Conservation (phyloP, 1,140 invertebrate species). For the Calliopsis andreniformis region DNA sequence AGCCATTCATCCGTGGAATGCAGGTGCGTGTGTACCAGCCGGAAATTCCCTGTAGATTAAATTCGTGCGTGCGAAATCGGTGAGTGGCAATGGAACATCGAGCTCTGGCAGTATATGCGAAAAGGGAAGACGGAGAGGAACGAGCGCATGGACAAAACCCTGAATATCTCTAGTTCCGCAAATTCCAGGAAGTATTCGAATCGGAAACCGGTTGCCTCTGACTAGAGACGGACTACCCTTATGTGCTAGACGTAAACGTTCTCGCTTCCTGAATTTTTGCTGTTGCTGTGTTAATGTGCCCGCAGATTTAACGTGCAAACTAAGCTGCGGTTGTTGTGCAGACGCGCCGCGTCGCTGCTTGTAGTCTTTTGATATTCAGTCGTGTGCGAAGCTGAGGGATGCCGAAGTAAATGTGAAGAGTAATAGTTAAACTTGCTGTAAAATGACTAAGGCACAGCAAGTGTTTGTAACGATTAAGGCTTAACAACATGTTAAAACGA, state of each 20-base stretch:
- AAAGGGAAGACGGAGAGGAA: not conserved
- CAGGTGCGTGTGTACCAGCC: constrained; percentile 11
- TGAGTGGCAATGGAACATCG: not conserved
- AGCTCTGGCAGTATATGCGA: too few species aligned
- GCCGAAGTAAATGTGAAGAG: not conserved
- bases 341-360: not conserved
- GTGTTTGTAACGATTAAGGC: too few species aligned
- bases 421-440: too few species aligned
- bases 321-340: not conserved
- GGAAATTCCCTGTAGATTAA: constrained; percentile 63
- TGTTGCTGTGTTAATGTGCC: not conserved
- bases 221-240: not conserved
- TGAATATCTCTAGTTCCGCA: constrained; percentile 44
- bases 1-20: constrained; percentile 31
- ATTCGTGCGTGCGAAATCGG: constrained; percentile 54
- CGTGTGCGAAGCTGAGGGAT: not conserved
- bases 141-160: constrained; percentile 18
- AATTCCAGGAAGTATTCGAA: constrained; percentile 51
- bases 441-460: too few species aligned
- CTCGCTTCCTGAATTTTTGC: constrained; percentile 6
- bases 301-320: constrained; percentile 11
- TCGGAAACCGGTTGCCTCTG: constrained; percentile 50
- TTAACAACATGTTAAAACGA: too few species aligned
- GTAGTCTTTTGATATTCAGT: not conserved
- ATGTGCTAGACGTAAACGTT: too few species aligned